Conservation (phyloP, 2,888 invertebrate species). For the Cheilosia urbana region DNA sequence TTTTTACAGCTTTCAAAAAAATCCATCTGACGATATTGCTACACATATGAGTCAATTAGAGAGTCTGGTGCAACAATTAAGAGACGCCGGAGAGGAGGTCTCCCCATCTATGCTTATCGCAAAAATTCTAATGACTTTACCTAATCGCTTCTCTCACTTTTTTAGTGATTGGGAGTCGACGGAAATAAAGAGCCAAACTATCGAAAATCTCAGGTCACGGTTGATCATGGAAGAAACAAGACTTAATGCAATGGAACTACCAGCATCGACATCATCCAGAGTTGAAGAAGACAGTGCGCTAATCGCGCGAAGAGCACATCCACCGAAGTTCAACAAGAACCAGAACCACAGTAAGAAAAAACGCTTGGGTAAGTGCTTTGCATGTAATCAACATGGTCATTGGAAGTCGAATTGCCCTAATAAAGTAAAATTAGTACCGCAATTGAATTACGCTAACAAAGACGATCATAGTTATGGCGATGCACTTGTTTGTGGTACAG, state of each 20-base stretch:
- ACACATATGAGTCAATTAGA: slow-evolving; percentile 30
- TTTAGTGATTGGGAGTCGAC: slow-evolving; percentile 50
- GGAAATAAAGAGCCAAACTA: slow-evolving; percentile 30
- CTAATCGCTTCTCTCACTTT: slow-evolving; percentile 25
- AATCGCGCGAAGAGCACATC: not conserved
- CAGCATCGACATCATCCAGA: not conserved
- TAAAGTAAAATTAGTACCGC: not conserved
- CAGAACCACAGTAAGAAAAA: slow-evolving; percentile 23
- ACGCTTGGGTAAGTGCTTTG: slow-evolving; percentile 14
- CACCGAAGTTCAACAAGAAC: not conserved
- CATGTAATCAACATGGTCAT: not conserved
- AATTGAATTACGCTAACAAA: not conserved
- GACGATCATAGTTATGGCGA: not conserved
- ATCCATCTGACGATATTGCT: slow-evolving; percentile 31
- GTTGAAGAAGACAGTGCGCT: not conserved
- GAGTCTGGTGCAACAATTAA: slow-evolving; percentile 27
- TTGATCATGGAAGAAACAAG: slow-evolving; percentile 54
- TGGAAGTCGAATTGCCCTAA: slow-evolving; percentile 1
- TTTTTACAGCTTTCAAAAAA: slow-evolving; percentile 29
- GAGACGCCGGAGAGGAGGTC: slow-evolving; percentile 32
- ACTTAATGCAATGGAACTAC: no score
- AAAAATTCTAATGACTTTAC: slow-evolving; percentile 60
- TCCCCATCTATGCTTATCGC: slow-evolving; percentile 71
- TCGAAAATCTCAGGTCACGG: slow-evolving; percentile 40
- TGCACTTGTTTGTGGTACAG: no score